Evolutionary conservation across 64 coral and sea anemone genomes (phyloP).

Genomic region (Hydrozoanthus tunicans): DNA sequence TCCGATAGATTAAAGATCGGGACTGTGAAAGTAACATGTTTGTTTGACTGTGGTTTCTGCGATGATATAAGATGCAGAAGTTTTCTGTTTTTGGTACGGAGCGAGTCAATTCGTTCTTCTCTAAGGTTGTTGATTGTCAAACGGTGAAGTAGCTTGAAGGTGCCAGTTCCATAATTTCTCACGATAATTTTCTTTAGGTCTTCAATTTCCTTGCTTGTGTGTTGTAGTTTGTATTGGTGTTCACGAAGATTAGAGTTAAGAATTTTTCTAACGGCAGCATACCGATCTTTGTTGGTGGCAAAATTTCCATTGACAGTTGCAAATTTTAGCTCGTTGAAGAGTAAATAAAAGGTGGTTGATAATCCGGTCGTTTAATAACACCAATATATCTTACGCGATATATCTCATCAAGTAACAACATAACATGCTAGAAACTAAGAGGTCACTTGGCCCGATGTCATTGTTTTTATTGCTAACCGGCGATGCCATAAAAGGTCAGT

Average conservation of each 20-base stretch:
- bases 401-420: too few species aligned
- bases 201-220: neutral
- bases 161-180: neutral
- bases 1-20: conserved; percentile 40
- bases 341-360: too few species aligned
- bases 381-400: too few species aligned
- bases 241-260: neutral
- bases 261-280: neutral
- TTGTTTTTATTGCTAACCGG: too few species aligned
- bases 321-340: too few species aligned
- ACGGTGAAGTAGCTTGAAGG: neutral
- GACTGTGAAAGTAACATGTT: neutral
- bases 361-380: too few species aligned
- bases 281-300: conserved; percentile 11
- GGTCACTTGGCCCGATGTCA: too few species aligned
- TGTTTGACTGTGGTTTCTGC: neutral
- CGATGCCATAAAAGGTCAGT: too few species aligned
- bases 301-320: neutral
- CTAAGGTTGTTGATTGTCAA: neutral
- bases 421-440: too few species aligned
- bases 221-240: neutral
- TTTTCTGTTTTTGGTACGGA: neutral
- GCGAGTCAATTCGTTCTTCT: neutral
- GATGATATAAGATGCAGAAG: neutral
- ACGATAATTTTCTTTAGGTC: neutral